A percentile compares a stretch with the other conserved stretches of the same genome.
phyloP scores from a whole-genome alignment of 1,140 invertebrate species.

The Brachionus paranguensis region DNA sequence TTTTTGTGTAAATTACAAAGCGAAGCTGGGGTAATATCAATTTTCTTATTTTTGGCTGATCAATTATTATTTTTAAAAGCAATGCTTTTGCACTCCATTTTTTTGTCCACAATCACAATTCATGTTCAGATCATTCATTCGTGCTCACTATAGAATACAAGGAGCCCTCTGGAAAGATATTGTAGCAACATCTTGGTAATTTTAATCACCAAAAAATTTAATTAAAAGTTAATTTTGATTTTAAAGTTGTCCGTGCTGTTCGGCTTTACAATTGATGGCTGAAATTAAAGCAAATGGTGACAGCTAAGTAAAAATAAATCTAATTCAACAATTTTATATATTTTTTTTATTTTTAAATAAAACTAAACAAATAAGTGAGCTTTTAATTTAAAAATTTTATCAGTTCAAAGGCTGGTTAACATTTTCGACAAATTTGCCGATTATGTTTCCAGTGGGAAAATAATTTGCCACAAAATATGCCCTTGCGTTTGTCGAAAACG shows the following conservation, averaged over 20 bases:
- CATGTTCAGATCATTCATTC: background rate
- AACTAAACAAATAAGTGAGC: background rate
- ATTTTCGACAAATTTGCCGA: constrained; percentile 67
- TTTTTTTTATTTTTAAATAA: background rate
- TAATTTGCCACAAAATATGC: constrained; percentile 77
- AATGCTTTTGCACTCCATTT: constrained; percentile 1
- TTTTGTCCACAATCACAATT: background rate
- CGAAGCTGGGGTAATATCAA: background rate
- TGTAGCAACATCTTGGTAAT: background rate
- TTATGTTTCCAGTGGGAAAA: constrained; percentile 72
- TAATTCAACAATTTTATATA: background rate
- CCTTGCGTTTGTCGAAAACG: constrained; percentile 61
- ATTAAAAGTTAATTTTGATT: background rate
- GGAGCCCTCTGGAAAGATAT: background rate
- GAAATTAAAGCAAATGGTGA: background rate
- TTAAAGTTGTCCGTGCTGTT: background rate
- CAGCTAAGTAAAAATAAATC: background rate
- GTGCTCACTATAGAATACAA: constrained; percentile 7
- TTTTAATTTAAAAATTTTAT: background rate
- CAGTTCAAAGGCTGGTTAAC: constrained; percentile 50
- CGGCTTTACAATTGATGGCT: background rate
- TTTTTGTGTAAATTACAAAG: background rate
- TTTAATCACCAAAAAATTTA: background rate
- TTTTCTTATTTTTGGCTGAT: background rate
- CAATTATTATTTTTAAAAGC: background rate